Percentiles rank a stretch among this genome's conserved stretches.
These are phyloP conservation scores for Abscondita cerata DNA, from an alignment of 2,888 invertebrate species.

Conservation along the genomic window DNA sequence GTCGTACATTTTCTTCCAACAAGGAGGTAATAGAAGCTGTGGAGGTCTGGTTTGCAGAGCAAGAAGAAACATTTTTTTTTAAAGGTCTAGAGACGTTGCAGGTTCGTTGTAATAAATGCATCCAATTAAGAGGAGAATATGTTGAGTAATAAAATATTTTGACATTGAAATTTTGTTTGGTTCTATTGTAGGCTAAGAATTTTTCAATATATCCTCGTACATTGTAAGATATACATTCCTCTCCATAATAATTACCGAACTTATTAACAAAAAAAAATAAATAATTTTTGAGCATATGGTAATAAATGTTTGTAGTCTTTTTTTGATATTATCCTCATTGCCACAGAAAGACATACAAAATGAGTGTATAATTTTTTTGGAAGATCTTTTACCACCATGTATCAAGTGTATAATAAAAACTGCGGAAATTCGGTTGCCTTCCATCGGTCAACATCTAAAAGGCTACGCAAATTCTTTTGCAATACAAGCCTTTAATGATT, in stretches of 20 bases:
- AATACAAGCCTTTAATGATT: not conserved
- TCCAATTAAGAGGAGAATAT: no score
- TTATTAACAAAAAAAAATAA: constrained; percentile 1
- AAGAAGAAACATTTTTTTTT: no score
- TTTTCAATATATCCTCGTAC: no score
- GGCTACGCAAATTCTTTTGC: not conserved
- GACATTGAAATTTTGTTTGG: no score
- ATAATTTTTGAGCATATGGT: not conserved
- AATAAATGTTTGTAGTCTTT: constrained; percentile 2
- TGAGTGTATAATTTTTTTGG: not conserved
- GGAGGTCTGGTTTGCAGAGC: no score
- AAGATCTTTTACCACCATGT: not conserved
- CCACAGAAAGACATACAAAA: not conserved
- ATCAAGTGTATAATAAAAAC: not conserved
- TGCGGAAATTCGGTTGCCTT: not conserved
- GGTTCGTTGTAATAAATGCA: no score
- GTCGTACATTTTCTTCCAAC: no score
- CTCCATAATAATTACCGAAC: not conserved
- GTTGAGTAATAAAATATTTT: no score
- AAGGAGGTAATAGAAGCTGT: no score
- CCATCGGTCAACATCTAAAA: not conserved
- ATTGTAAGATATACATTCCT: not conserved
- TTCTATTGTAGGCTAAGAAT: no score
- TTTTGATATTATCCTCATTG: not conserved
- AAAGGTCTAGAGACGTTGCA: no score